phyloP scores from a whole-genome alignment of 2,888 invertebrate species.

The Pinctada fucata region DNA sequence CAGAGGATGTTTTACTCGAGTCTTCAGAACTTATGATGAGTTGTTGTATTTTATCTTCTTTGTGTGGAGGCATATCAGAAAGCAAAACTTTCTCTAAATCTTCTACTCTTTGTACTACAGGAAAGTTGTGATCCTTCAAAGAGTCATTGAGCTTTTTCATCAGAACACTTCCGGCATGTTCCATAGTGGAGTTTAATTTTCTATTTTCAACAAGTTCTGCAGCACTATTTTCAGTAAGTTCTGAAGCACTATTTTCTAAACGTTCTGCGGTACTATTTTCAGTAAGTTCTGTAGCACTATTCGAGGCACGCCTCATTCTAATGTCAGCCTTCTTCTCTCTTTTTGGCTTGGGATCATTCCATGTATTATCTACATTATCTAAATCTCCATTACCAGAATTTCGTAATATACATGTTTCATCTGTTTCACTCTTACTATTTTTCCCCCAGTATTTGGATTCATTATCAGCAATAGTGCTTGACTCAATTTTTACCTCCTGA shows the following conservation, averaged over 20 bases:
- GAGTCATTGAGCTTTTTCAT: neutral
- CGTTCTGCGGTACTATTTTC: neutral
- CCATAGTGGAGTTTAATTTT: neutral
- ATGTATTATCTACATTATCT: conserved; percentile 21
- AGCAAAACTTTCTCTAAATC: neutral
- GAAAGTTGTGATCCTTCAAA: too few species aligned
- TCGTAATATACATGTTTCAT: neutral
- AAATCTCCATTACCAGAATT: neutral
- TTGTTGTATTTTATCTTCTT: neutral
- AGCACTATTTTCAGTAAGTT: neutral
- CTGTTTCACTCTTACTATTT: neutral
- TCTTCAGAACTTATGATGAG: neutral
- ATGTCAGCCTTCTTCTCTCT: neutral
- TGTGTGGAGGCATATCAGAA: neutral
- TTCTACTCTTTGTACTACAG: neutral
- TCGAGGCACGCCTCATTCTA: neutral
- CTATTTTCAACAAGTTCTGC: neutral
- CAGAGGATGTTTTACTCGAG: neutral
- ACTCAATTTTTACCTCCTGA: neutral
- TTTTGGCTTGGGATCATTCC: conserved; percentile 29
- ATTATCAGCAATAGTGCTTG: neutral
- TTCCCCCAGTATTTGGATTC: conserved; percentile 16
- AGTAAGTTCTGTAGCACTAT: neutral
- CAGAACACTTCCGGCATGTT: neutral
- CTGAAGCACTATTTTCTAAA: neutral